phyloP scores from a whole-genome alignment of 2,888 invertebrate species.

The Meta bourneti region DNA sequence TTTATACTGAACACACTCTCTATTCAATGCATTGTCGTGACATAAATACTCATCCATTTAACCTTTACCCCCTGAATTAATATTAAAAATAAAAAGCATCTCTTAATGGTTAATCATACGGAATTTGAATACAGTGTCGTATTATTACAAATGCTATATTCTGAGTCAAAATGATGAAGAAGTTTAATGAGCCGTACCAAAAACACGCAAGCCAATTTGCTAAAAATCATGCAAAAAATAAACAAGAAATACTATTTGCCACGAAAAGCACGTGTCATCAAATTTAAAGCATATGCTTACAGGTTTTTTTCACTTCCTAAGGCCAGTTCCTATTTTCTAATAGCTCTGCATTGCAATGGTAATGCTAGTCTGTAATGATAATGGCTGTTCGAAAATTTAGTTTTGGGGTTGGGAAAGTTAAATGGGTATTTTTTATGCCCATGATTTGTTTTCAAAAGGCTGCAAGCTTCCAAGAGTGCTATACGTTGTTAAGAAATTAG shows the following conservation, averaged over 20 bases:
- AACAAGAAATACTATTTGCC: background rate
- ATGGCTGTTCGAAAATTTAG: slow-evolving; percentile 41
- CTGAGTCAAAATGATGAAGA: background rate
- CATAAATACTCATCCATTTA: too few species aligned
- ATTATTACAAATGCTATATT: too few species aligned
- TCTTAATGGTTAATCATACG: too few species aligned
- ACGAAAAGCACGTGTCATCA: slow-evolving; percentile 15
- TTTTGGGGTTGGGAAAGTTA: slow-evolving; percentile 27
- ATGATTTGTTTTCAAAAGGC: background rate
- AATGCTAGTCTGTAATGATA: slow-evolving; percentile 48
- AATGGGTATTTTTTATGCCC: slow-evolving; percentile 22
- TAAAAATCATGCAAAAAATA: background rate
- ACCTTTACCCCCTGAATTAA: too few species aligned
- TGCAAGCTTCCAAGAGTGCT: background rate
- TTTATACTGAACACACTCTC: too few species aligned
- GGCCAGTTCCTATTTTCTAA: background rate
- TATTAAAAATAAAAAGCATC: too few species aligned
- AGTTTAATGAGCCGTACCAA: background rate
- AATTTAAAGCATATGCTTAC: slow-evolving; percentile 20
- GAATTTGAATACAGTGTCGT: too few species aligned
- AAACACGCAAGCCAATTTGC: background rate
- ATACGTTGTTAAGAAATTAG: slow-evolving; percentile 22
- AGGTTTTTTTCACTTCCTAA: background rate
- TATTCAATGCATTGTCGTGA: too few species aligned
- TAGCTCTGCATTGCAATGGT: slow-evolving; percentile 22